Percentiles rank a stretch among this genome's conserved stretches.
Conservation (phyloP, 2,113 vertebrate species). For the Halcyon malimbica region DNA sequence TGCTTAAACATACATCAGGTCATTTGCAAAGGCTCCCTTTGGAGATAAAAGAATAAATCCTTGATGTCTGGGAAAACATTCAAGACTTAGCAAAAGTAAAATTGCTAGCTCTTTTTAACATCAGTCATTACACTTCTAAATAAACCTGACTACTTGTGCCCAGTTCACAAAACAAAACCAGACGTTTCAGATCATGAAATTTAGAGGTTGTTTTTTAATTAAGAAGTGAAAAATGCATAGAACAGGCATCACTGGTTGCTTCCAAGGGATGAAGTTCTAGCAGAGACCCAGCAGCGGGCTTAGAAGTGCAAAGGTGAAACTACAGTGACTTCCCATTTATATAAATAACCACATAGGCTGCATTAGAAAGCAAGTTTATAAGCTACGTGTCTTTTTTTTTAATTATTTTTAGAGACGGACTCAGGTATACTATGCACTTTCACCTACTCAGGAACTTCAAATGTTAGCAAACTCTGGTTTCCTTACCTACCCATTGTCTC, state of each 20-base stretch:
- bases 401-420: background rate
- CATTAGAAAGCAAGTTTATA: background rate
- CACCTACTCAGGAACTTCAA: background rate
- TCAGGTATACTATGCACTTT: background rate
- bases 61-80: conserved; percentile 40
- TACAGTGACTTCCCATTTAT: background rate
- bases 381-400: background rate
- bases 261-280: background rate
- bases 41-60: conserved; percentile 48
- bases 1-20: background rate
- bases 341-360: background rate
- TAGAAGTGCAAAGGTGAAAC: background rate
- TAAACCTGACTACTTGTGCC: conserved; percentile 4
- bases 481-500: background rate
- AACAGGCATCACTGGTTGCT: background rate
- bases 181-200: conserved; percentile 33
- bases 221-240: background rate
- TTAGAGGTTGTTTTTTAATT: conserved; percentile 5
- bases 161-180: conserved; percentile 51
- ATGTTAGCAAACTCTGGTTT: background rate
- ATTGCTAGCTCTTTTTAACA: conserved; percentile 30
- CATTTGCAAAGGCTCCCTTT: conserved; percentile 23
- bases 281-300: background rate
- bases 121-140: conserved; percentile 46
- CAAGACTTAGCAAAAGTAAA: background rate